Base-by-base conservation (phyloP, 2,888 invertebrate genomes). In the Zele albiditarsus region DNA sequence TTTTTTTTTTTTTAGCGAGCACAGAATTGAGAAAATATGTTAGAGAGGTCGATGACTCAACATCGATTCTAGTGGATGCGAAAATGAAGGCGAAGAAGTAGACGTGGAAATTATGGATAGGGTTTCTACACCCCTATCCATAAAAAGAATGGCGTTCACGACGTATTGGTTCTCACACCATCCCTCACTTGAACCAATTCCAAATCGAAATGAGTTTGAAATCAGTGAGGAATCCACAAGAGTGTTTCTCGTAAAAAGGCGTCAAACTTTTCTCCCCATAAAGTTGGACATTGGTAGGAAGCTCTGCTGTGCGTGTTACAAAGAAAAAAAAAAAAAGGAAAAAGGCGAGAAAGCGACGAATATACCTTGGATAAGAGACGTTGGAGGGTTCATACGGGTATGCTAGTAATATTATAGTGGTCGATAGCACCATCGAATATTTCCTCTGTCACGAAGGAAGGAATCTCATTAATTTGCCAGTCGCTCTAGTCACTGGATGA, bases 381-480 rank as follows among this genome's bases (percentile, higher is more conserved):
- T n/a, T 46, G 16, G 46, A n/a, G n/a, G 46, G 46, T n/a, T 14
- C 46, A n/a, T n/a, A 46, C 5, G 46, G 14, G 10, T 10, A 46
- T n/a, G 46, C 62, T 16, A 68, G 16, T 58, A 58, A 28, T 27
- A 16, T 8, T 38, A n/a, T 33, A 33, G 31, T 33, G 31, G 8
- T 66, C 4, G 74, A 76, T 77, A 78, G 79, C 78, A 73, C 78
- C 80, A 70, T 71, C 80, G 83, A 83, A 85, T 87, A 84, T 85
- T 87, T 86, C 84, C 28, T 80, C 82, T 83, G 82, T 83, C 82
- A 81, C 79, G 79, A 81, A 82, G 82, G 83, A 84, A 83, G 84
- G 83, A 86, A 86, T 85, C 86, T 85, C 85, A 88, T 87, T 88
- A 87, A 88, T 87, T 87, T 85, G 80, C 76, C 73, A 67, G 74